Base-by-base conservation (phyloP, 92 coral and sea anemone species). In the Montipora capitata region DNA sequence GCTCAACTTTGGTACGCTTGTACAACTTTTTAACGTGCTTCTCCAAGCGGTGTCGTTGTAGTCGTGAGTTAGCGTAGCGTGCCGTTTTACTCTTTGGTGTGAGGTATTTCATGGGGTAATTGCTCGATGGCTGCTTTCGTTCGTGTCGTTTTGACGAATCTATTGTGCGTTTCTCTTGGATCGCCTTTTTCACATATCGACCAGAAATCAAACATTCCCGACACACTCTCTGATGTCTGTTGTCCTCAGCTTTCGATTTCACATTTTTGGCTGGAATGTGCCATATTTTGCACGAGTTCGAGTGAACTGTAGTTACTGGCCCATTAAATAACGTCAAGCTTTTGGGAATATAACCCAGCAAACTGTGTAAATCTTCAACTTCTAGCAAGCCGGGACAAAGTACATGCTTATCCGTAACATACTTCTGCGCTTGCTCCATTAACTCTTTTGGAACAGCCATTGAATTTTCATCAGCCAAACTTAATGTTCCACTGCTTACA, bases 1-100 rank as follows among this genome's bases (percentile, higher is more conserved):
- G 77, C 51, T 66, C 90, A 4, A 85, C 63, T 65, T 48, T 76
- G 7, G 76, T 64, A 12, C 54, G 56, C 40, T 42, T 10, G 68
- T 85, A 76, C n/a, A 62, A 63, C 51, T 85, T 65, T 12, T 76
- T 10, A 39, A 73, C 81, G 3, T 9, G 10, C 18, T 18, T 66
- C 18, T 15, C 17, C 5, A 15, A 15, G 8, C 4, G 8, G 3
- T 10, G 8, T 2, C 71, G 8, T 10, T 66, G 6, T 3, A 3
- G 3, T n/a, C 18, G 14, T 2, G 17, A 40, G 3, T 40, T 44
- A 0, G 51, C 0, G 27, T 40, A 39, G 51, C 76, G 76, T 6
- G 6, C 3, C 2, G 2, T n/a, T 12, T 16, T 16, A 13, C 71
- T 66, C 11, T 66, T 66, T 0, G 71, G 71, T 3, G 71, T 18